These are phyloP conservation scores for Caenorhabditis sp. DNA, from an alignment of 2,888 invertebrate genomes.

Conservation along the genomic window DNA sequence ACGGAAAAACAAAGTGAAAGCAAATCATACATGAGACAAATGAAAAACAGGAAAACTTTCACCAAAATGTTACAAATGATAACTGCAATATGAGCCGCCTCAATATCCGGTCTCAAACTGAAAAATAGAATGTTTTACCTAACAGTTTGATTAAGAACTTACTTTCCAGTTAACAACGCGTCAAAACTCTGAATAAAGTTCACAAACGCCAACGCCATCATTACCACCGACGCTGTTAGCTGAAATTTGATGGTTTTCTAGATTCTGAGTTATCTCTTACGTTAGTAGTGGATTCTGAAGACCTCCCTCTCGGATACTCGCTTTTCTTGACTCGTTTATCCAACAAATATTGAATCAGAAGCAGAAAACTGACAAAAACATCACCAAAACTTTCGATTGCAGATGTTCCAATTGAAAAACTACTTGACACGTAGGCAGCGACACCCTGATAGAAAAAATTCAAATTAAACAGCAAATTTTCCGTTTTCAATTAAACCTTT, in stretches of 20 bases:
- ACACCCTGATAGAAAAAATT: conserved; percentile 36
- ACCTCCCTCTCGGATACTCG: conserved; percentile 62
- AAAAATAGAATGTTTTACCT: neutral
- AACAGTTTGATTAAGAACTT: neutral
- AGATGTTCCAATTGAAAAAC: conserved; percentile 66
- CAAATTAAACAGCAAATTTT: too few species aligned
- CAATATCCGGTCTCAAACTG: conserved; percentile 56
- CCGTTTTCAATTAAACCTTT: too few species aligned
- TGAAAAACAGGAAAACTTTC: conserved; percentile 58
- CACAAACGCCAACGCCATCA: conserved; percentile 56
- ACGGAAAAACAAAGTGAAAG: neutral
- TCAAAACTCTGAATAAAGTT: conserved; percentile 59
- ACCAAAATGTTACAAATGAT: conserved; percentile 57
- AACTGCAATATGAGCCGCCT: conserved; percentile 39
- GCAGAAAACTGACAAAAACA: conserved; percentile 64
- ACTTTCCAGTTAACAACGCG: conserved; percentile 50
- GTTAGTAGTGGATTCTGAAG: conserved; percentile 57
- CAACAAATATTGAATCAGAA: conserved; percentile 49
- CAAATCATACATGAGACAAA: conserved; percentile 58
- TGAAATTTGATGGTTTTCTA: conserved; percentile 9
- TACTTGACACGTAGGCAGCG: conserved; percentile 46
- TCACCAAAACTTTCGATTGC: conserved; percentile 71
- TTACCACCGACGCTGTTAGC: conserved; percentile 58
- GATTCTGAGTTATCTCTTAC: conserved; percentile 19
- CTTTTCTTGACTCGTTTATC: conserved; percentile 44